A percentile compares a stretch with the other conserved stretches of the same genome.
Evolutionary conservation across 2,797 vertebrate genomes (phyloP).

Genomic region (Sandelia bainsii): DNA sequence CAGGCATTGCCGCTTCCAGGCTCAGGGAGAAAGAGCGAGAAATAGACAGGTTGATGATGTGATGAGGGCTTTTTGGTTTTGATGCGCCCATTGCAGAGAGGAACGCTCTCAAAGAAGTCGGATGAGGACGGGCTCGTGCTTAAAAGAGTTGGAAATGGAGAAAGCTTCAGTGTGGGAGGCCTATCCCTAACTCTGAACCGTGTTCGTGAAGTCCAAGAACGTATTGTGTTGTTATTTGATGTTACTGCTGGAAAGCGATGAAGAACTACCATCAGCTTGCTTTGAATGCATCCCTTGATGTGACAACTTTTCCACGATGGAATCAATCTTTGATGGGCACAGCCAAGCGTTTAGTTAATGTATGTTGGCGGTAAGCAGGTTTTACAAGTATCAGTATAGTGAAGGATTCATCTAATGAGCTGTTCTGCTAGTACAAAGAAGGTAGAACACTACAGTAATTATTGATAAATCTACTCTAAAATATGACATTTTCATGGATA

Average conservation of each 20-base stretch:
- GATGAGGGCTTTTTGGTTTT: slow-evolving; percentile 83
- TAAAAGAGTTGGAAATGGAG: slow-evolving; percentile 82
- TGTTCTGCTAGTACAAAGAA: background rate
- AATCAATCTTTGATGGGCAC: slow-evolving; percentile 59
- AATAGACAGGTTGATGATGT: slow-evolving; percentile 80
- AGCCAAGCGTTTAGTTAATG: slow-evolving; percentile 68
- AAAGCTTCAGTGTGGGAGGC: slow-evolving; percentile 76
- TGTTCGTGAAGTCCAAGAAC: slow-evolving; percentile 59
- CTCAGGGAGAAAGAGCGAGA: slow-evolving; percentile 60
- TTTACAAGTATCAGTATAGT: slow-evolving; percentile 21
- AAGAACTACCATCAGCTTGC: slow-evolving; percentile 68
- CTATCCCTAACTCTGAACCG: slow-evolving; percentile 81
- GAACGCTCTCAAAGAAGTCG: slow-evolving; percentile 84
- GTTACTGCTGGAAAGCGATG: slow-evolving; percentile 87
- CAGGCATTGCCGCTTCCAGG: slow-evolving; percentile 84
- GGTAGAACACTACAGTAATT: background rate
- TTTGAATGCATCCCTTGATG: slow-evolving; percentile 59
- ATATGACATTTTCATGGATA: slow-evolving; percentile 1
- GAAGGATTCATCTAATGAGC: slow-evolving; percentile 29
- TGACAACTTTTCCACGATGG: slow-evolving; percentile 47
- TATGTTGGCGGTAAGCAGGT: slow-evolving; percentile 34
- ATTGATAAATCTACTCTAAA: background rate
- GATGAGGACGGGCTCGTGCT: slow-evolving; percentile 86
- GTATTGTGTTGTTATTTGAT: slow-evolving; percentile 83
- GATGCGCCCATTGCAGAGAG: slow-evolving; percentile 69